Evolutionary conservation across 2,113 vertebrate genomes (phyloP), one percentile per base, ranked within the genome.

Genomic region (Caranx melampygus): DNA sequence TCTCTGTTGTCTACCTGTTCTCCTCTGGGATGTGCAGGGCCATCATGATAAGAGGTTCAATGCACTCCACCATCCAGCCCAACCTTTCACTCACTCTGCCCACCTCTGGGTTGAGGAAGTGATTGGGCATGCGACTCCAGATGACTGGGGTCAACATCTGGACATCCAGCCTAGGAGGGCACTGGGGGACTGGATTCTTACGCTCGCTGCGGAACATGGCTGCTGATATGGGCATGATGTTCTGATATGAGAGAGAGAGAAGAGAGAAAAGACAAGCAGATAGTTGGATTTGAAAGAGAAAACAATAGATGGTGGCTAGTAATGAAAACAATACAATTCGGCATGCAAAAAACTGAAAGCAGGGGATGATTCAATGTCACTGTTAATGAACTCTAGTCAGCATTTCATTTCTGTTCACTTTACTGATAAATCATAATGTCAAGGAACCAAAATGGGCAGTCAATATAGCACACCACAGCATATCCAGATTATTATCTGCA

Each of bases 191-290:
- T 0, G 97, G 88, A 89, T 99, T 99, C 62, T 89, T 97, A 34
- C 94, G 88, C 87, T 99, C 98, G 1, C 98, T 99, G 87, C 93
- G 93, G 90, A 99, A 99, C 97, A 99, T 98, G 79, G 97, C 98
- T 0, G 97, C 97, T 0, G 98, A 99, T 91, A 99, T 95, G 1
- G 98, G 98, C 97, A 99, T 98, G 93, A 99, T 98, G 89, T 99
- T 99, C 98, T 98, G 89, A 16, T 49, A 15, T 8, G 16, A 44
- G 20, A 33, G 5, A 57, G 45, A 33, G 31, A 69, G 14, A 75
- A 58, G 3, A 54, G 14, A 31, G 21, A 34, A 47, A 10, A 47
- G 14, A 37, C 5, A 54, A 60, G 2, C 47, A 31, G 10, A 42
- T 21, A 20, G 9, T 7, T 1, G 63, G 3, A 57, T 13, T 33